These are phyloP conservation scores for Phalacrocorax carbo DNA, from an alignment of 2,113 vertebrate species.

Conservation along the genomic window DNA sequence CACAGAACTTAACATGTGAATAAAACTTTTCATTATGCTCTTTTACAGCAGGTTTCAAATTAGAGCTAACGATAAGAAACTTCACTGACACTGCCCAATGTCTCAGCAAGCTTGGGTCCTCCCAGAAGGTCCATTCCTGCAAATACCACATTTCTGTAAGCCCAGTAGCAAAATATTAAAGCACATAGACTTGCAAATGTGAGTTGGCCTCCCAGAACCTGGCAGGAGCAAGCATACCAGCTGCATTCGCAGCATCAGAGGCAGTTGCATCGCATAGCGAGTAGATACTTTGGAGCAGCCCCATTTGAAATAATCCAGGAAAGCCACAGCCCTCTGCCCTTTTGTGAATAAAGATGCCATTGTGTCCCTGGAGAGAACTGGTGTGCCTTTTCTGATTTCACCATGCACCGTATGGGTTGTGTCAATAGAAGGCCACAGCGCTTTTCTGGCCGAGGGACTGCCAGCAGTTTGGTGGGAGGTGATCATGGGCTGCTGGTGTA, in stretches of 20 bases:
- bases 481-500: background rate
- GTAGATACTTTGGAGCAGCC: background rate
- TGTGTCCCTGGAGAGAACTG: accelerated
- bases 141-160: background rate
- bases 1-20: background rate
- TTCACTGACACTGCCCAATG: background rate
- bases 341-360: background rate
- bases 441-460: background rate
- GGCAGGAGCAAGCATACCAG: background rate
- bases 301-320: background rate
- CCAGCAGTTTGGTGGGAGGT: background rate
- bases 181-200: background rate
- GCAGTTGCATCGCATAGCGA: accelerated
- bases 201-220: background rate
- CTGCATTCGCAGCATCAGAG: background rate
- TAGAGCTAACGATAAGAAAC: background rate
- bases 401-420: background rate
- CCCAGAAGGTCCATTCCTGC: background rate
- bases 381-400: background rate
- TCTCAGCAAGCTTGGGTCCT: background rate
- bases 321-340: background rate
- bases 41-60: background rate
- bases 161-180: background rate
- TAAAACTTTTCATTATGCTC: background rate
- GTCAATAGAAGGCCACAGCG: background rate